Conservation (phyloP, 2,888 invertebrate genomes). For the Drosophila nr. perissopoda region DNA sequence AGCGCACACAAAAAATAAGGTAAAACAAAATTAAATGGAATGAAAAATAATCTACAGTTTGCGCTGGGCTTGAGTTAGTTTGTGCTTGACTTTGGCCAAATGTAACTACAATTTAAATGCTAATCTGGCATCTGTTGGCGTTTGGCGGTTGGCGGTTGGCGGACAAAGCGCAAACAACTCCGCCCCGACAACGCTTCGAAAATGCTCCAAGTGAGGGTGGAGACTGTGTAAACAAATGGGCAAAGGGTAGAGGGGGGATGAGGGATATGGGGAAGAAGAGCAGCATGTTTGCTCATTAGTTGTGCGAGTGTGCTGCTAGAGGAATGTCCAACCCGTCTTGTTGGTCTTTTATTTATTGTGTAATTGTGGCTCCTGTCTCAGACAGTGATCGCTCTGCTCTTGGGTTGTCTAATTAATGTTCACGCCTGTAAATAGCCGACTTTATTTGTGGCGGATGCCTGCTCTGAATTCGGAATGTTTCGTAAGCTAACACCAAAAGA, state of each 20-base stretch:
- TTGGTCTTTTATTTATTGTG: slow-evolving; percentile 61
- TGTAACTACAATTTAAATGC: slow-evolving; percentile 80
- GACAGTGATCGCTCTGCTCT: slow-evolving; percentile 26
- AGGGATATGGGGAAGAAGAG: background rate
- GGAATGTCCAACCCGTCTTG: slow-evolving; percentile 21
- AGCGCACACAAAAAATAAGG: slow-evolving; percentile 22
- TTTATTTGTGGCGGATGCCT: slow-evolving; percentile 72
- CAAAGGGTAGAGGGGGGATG: background rate
- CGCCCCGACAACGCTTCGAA: slow-evolving; percentile 51
- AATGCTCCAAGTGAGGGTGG: slow-evolving; percentile 45
- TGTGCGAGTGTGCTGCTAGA: slow-evolving; percentile 20
- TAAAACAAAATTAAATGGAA: slow-evolving; percentile 54
- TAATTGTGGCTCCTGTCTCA: slow-evolving; percentile 49
- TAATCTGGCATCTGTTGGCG: slow-evolving; percentile 78
- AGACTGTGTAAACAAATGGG: slow-evolving; percentile 13
- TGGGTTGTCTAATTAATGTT: slow-evolving; percentile 73
- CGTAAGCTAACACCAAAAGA: slow-evolving; percentile 23
- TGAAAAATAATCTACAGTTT: slow-evolving; percentile 69
- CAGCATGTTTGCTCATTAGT: slow-evolving; percentile 68
- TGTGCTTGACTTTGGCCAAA: slow-evolving; percentile 67
- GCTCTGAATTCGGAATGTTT: slow-evolving; percentile 48
- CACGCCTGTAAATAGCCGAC: slow-evolving; percentile 68
- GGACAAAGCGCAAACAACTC: slow-evolving; percentile 69
- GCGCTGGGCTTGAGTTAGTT: slow-evolving; percentile 53
- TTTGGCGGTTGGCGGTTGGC: slow-evolving; percentile 59